These are phyloP conservation scores for Dilophus febrilis DNA, from an alignment of 2,888 invertebrate genomes.

Conservation along the genomic window DNA sequence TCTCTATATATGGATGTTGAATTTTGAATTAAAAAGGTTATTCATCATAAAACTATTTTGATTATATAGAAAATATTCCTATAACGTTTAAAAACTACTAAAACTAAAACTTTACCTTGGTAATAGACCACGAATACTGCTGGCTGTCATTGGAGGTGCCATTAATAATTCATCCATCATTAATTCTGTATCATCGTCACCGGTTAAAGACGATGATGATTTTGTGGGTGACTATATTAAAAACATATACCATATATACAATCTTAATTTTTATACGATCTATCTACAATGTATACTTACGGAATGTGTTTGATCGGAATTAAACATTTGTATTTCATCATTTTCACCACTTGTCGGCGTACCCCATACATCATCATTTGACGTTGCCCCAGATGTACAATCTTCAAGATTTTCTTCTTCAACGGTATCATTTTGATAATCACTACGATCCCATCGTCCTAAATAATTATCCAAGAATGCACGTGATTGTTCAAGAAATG, in stretches of 20 bases:
- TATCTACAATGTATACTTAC: conserved; percentile 29
- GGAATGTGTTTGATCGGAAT: conserved; percentile 49
- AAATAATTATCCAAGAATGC: conserved; percentile 31
- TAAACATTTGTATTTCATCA: conserved; percentile 44
- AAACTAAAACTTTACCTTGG: conserved; percentile 43
- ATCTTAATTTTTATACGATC: background rate
- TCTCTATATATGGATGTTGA: too few relatives aligned
- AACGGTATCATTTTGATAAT: conserved; percentile 14
- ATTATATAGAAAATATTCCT: too few relatives aligned
- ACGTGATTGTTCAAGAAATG: conserved; percentile 43
- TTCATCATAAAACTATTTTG: too few relatives aligned
- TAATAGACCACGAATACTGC: conserved; percentile 48
- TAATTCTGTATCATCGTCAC: conserved; percentile 55
- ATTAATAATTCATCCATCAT: conserved; percentile 68
- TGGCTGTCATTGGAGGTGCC: conserved; percentile 60
- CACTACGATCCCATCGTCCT: conserved; percentile 34
- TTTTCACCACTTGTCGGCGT: conserved; percentile 73
- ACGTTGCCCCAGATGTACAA: conserved; percentile 67
- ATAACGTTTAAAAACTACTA: too few relatives aligned
- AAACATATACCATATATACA: background rate
- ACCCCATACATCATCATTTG: conserved; percentile 78
- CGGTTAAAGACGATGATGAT: conserved; percentile 45
- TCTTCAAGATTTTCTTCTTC: conserved; percentile 51
- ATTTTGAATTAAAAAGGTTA: too few relatives aligned
- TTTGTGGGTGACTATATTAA: conserved; percentile 40